Evolutionary conservation across 2,888 invertebrate species (phyloP).

Genomic region (Flabesymbios commensalis): DNA sequence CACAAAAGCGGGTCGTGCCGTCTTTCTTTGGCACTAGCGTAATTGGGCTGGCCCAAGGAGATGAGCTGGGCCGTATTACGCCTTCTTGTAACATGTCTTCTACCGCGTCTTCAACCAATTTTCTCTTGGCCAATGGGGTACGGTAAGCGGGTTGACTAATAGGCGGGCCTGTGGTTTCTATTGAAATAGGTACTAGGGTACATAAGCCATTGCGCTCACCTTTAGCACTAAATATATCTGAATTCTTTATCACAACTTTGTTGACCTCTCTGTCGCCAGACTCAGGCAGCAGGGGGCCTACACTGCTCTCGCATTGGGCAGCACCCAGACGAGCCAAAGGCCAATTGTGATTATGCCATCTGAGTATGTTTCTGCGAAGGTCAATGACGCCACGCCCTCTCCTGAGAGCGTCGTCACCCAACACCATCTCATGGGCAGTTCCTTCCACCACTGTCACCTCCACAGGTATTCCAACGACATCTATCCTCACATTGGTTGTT

Average conservation of each 20-base stretch:
- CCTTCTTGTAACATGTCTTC: slow-evolving; percentile 10
- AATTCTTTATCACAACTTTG: neutral
- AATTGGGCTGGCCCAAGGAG: slow-evolving; percentile 12
- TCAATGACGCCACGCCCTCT: neutral
- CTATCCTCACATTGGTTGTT: neutral
- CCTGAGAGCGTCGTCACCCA: neutral
- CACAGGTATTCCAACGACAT: neutral
- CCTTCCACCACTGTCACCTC: neutral
- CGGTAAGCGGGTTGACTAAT: slow-evolving; percentile 14
- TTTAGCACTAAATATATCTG: slow-evolving; percentile 3
- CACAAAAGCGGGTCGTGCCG: slow-evolving; percentile 17
- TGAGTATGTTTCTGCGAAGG: neutral
- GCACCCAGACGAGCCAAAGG: neutral
- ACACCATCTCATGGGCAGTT: neutral
- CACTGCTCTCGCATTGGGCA: neutral
- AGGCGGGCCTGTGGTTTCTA: slow-evolving; percentile 1
- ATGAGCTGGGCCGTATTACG: slow-evolving; percentile 6
- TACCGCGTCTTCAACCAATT: slow-evolving; percentile 7
- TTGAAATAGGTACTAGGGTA: neutral
- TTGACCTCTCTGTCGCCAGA: neutral
- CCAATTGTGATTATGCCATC: neutral
- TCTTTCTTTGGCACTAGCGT: slow-evolving; percentile 16
- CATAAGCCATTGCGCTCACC: neutral
- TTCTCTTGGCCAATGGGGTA: slow-evolving; percentile 7
- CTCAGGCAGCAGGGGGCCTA: neutral